Base-by-base conservation (phyloP, 2,797 vertebrate genomes). In the Pygocentrus nattereri region DNA sequence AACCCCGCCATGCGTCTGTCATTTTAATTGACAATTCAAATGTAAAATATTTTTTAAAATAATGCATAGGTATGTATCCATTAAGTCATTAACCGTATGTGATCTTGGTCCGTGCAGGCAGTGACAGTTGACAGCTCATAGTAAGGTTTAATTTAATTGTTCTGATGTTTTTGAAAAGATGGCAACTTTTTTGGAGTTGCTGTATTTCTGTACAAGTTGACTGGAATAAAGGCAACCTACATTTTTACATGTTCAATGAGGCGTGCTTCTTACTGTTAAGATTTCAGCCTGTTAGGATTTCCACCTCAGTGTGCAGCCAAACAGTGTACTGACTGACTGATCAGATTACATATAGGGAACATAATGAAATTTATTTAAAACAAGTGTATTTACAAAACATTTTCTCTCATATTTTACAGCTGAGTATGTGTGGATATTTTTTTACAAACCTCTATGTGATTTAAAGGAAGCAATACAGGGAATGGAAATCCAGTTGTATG, bases 141-240 rank as follows among this genome's bases (percentile, higher is more conserved):
- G 91, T 95, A 93, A 83, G 93, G 93, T 90, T 86, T 84, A 85
- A 93, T 90, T 95, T 94, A 92, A 84, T 59, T 92, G 89, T 92
- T 95, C 94, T 61, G 91, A 93, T 95, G 92, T 96, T 96, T 95
- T 93, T 94, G 67, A 94, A 93, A 79, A 81, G 30, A 65, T 59
- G 18, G 69, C 65, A 72, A 30, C 69, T 81, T 88, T 96, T 94
- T 93, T 82, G 82, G 78, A 93, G 93, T 95, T 95, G 94, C 93
- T 92, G 94, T 93, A 94, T 94, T 95, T 96, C 94, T 94, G 94
- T 96, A 96, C 94, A 93, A 86, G 84, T 95, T 93, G 95, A 95
- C 92, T 91, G 95, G 92, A 96, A 96, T 96, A 96, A 97, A 97
- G 90, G 93, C 90, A 93, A 91, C 91, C 88, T 90, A 72, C 67